Conservation (phyloP, 2,888 invertebrate genomes). For the Chalcosyrphus nemorum region DNA sequence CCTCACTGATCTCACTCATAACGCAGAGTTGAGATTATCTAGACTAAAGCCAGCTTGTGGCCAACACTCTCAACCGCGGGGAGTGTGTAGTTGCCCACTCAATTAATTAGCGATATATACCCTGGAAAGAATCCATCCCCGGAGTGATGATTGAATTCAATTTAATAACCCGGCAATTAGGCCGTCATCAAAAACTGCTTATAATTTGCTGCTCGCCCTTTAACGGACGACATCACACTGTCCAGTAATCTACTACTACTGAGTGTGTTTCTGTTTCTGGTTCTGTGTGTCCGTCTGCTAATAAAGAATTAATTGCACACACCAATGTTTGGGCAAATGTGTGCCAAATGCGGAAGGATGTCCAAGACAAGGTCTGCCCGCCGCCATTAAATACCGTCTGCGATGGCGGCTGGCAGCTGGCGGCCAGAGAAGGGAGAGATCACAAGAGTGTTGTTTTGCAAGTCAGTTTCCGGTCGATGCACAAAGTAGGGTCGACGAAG, state of each 20-base stretch:
- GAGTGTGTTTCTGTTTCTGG: conserved; percentile 17
- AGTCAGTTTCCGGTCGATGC: conserved; percentile 54
- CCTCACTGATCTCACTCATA: background rate
- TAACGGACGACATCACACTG: conserved; percentile 19
- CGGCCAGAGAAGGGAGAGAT: conserved; percentile 17
- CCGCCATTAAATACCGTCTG: conserved; percentile 47
- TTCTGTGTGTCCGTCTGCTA: conserved; percentile 26
- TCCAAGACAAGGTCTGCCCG: conserved; percentile 43
- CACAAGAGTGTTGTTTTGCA: conserved; percentile 60
- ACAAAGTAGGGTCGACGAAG: conserved; percentile 50
- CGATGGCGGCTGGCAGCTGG: too few species aligned
- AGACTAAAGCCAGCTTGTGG: conserved; percentile 33
- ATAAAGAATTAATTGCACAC: conserved; percentile 61
- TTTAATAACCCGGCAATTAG: conserved; percentile 71
- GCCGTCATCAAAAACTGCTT: conserved; percentile 65
- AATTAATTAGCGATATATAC: conserved; percentile 69
- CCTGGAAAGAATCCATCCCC: conserved; percentile 35
- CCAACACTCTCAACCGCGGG: conserved; percentile 41
- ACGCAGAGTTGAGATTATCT: background rate
- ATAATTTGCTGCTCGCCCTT: conserved; percentile 32
- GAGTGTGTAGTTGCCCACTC: conserved; percentile 37
- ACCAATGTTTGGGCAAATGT: conserved; percentile 44
- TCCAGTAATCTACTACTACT: background rate
- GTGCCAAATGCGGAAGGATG: conserved; percentile 65
- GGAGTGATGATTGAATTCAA: conserved; percentile 70